Conservation (phyloP, 1,140 invertebrate species). For the Orchesella cincta region DNA sequence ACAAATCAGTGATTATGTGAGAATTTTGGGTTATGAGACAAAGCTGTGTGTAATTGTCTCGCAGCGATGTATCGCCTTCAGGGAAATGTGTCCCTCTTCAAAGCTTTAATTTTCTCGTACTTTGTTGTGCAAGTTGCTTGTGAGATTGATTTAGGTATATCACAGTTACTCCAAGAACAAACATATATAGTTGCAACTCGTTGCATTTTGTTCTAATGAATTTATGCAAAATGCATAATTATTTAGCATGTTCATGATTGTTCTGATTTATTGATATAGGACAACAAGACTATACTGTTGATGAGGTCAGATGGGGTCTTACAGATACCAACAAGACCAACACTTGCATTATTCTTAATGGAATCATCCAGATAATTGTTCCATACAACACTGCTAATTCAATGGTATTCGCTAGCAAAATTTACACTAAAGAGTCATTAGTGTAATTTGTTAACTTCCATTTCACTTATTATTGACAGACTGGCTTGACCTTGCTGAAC, state of each 20-base stretch:
- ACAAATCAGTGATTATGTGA: too few species aligned
- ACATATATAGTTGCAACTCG: not conserved
- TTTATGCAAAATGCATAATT: not conserved
- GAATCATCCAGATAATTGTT: conserved; percentile 2
- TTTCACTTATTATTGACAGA: conserved; percentile 8
- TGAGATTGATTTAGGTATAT: not conserved
- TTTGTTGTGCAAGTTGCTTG: not conserved
- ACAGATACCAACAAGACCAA: conserved; percentile 4
- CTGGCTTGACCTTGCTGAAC: not conserved
- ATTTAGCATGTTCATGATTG: not conserved
- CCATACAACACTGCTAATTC: not conserved
- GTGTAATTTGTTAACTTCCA: not conserved
- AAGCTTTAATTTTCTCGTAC: not conserved
- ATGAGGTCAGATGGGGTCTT: conserved; percentile 13
- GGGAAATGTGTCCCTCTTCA: too few species aligned
- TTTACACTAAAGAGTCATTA: not conserved
- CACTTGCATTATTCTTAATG: conserved; percentile 10
- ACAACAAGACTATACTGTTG: not conserved
- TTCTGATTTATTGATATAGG: not conserved
- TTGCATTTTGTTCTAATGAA: not conserved
- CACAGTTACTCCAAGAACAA: too few species aligned
- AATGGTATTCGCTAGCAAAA: not conserved
- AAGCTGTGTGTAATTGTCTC: not conserved
- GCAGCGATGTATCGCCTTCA: too few species aligned
- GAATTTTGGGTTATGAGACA: too few species aligned